These are phyloP conservation scores for Ligdia adustata DNA, from an alignment of 2,888 invertebrate genomes.

Conservation along the genomic window DNA sequence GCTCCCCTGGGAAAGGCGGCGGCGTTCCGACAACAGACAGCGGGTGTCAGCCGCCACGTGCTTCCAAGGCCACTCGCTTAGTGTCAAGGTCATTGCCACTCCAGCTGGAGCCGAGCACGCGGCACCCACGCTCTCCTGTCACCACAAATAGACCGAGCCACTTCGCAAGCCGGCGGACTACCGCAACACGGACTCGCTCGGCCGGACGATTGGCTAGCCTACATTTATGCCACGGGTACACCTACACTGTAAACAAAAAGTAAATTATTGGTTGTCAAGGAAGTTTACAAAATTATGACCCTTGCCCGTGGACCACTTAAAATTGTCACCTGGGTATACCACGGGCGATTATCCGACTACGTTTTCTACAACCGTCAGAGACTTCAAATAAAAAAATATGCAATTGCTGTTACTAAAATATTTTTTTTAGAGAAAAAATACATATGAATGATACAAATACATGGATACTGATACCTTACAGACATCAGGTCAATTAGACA, in stretches of 20 bases:
- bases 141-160: slow-evolving; percentile 82
- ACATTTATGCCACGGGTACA: slow-evolving; percentile 37
- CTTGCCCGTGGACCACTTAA: too few species aligned
- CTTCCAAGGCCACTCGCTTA: slow-evolving; percentile 84
- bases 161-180: slow-evolving; percentile 60
- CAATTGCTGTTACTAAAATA: too few species aligned
- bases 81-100: slow-evolving; percentile 84
- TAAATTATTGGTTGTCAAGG: slow-evolving; percentile 21
- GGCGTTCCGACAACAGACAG: slow-evolving; percentile 83
- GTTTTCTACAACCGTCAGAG: too few species aligned
- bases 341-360: too few species aligned
- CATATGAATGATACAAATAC: too few species aligned
- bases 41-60: slow-evolving; percentile 84
- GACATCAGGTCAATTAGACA: too few species aligned
- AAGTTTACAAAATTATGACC: too few species aligned
- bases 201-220: slow-evolving; percentile 13
- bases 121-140: slow-evolving; percentile 82
- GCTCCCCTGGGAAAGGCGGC: slow-evolving; percentile 83
- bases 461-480: too few species aligned
- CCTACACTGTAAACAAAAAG: slow-evolving; percentile 23
- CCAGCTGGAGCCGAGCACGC: slow-evolving; percentile 81
- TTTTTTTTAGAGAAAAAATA: too few species aligned
- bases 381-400: too few species aligned
- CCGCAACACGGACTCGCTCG: slow-evolving; percentile 30
- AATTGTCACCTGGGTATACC: too few species aligned